phyloP scores from a whole-genome alignment of 2,888 invertebrate species.

The Ornithoptera priamus region DNA sequence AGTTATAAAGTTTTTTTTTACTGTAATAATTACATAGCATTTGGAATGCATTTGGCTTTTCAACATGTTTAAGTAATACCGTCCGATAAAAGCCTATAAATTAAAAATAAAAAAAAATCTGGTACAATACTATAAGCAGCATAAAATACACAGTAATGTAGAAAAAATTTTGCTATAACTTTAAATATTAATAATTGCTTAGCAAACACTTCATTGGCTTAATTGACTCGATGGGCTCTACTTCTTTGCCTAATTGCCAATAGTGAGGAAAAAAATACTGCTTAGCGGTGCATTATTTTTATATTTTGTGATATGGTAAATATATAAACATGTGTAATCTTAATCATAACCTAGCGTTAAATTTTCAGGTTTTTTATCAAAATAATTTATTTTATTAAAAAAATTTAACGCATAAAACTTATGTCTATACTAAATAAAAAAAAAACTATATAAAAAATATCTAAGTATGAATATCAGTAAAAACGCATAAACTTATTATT shows the following conservation, averaged over 20 bases:
- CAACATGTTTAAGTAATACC: constrained; percentile 55
- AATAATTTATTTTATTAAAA: neutral
- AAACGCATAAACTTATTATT: neutral
- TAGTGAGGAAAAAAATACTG: constrained; percentile 1
- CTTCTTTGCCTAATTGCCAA: neutral
- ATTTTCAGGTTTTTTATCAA: neutral
- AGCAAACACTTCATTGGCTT: neutral
- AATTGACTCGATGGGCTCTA: neutral
- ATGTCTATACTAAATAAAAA: no score
- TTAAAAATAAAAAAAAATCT: constrained; percentile 2
- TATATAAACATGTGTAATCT: neutral
- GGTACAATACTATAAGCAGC: no score
- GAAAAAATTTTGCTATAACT: no score
- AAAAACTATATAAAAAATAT: neutral
- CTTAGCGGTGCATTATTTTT: constrained; percentile 13
- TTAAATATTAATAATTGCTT: neutral
- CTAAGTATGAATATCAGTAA: neutral
- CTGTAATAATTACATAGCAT: constrained; percentile 46
- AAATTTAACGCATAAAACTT: neutral
- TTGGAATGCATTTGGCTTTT: constrained; percentile 54
- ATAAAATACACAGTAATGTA: no score
- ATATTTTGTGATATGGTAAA: constrained; percentile 23
- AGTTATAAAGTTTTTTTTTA: constrained; percentile 3
- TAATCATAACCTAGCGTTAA: no score
- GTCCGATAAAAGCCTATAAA: constrained; percentile 50